Evolutionary conservation across 1,140 invertebrate species (phyloP).

Genomic region (Sycophila sp.): DNA sequence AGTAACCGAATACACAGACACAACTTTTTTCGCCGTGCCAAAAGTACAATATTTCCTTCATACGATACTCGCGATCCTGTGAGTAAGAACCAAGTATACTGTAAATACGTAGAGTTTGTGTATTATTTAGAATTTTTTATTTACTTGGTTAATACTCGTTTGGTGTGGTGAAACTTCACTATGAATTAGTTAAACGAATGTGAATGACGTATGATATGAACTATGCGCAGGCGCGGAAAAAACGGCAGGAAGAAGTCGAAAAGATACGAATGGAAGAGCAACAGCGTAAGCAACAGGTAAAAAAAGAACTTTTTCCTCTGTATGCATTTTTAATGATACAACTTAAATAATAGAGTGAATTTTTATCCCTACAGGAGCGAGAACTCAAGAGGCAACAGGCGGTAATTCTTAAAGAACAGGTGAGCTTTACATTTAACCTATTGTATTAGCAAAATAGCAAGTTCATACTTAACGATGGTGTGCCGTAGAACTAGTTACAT

Average conservation of each 20-base stretch:
- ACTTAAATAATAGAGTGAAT: too few relatives aligned
- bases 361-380: conserved; percentile 77
- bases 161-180: conserved; percentile 3
- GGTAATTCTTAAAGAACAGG: conserved; percentile 88
- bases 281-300: conserved; percentile 84
- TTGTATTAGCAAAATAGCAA: conserved; percentile 16
- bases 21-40: conserved; percentile 5
- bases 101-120: too few relatives aligned
- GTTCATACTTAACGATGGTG: conserved; percentile 32
- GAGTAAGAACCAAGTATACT: too few relatives aligned
- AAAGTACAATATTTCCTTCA: conserved; percentile 9
- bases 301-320: conserved; percentile 43
- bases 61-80: too few relatives aligned
- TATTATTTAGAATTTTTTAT: too few relatives aligned
- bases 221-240: conserved; percentile 79
- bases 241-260: conserved; percentile 85
- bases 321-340: neutral
- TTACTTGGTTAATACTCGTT: conserved; percentile 31
- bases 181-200: conserved; percentile 43
- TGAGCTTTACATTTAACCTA: conserved; percentile 61
- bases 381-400: conserved; percentile 88
- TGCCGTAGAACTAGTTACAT: conserved; percentile 46
- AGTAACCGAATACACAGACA: conserved; percentile 23
- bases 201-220: conserved; percentile 58
- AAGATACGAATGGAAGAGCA: conserved; percentile 86